Conservation (phyloP, 2,113 vertebrate genomes). For the Labeo catla region DNA sequence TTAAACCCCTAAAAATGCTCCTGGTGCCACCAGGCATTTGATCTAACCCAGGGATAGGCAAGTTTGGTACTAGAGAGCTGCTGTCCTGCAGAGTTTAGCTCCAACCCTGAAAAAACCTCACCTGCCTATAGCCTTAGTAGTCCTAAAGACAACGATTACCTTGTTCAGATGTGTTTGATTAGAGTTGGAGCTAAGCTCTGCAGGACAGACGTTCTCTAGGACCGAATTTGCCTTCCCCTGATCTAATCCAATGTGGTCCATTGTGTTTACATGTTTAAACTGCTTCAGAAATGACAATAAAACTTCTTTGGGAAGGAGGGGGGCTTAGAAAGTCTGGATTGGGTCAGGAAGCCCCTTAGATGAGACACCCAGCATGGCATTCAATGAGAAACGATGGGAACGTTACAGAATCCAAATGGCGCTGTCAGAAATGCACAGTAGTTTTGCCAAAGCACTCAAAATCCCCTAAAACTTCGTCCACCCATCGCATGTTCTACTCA, state of each 20-base stretch:
- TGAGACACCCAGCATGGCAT: slow-evolving; percentile 68
- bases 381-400: slow-evolving; percentile 68
- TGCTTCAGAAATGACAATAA: slow-evolving; percentile 55
- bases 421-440: slow-evolving; percentile 58
- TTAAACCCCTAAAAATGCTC: neutral
- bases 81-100: no score
- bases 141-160: no score
- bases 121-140: no score
- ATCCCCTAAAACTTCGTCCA: slow-evolving; percentile 19
- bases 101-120: no score
- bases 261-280: slow-evolving; percentile 60
- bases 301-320: slow-evolving; percentile 36
- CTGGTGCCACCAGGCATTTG: slow-evolving; percentile 60
- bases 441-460: slow-evolving; percentile 60
- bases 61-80: no score
- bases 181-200: no score
- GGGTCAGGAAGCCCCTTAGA: slow-evolving; percentile 45
- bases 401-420: slow-evolving; percentile 72
- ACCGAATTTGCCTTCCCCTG: neutral
- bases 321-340: slow-evolving; percentile 47
- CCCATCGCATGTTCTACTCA: slow-evolving; percentile 42
- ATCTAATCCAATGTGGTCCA: slow-evolving; percentile 60
- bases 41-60: slow-evolving; percentile 45
- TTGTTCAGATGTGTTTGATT: no score
- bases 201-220: no score